phyloP scores from a whole-genome alignment of 1,140 invertebrate genomes.

The Oryzaephilus surinamensis region DNA sequence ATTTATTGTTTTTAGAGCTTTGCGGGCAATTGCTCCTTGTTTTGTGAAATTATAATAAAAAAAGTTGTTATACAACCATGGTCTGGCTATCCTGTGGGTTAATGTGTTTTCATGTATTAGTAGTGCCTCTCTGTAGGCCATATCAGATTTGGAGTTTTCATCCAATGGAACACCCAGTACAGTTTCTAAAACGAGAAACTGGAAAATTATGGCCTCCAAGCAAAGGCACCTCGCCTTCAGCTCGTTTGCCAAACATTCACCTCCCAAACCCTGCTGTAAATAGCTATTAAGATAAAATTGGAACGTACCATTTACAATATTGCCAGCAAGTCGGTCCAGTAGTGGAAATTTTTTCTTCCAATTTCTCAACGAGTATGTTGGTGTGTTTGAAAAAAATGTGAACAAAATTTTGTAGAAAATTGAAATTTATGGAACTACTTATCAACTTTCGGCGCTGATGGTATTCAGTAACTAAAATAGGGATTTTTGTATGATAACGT shows the following conservation, averaged over 20 bases:
- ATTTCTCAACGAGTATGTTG: slow-evolving; percentile 39
- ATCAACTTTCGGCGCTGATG: slow-evolving; percentile 57
- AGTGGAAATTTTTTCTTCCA: slow-evolving; percentile 45
- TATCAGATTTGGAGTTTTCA: too few species aligned
- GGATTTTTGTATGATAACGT: too few species aligned
- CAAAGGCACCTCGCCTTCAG: too few species aligned
- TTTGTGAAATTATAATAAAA: slow-evolving; percentile 41
- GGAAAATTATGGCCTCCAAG: slow-evolving; percentile 3
- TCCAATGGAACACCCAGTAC: slow-evolving; percentile 66
- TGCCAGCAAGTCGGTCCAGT: neutral
- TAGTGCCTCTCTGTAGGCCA: slow-evolving; percentile 43
- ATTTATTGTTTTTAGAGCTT: slow-evolving; percentile 46
- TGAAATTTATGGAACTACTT: slow-evolving; percentile 75
- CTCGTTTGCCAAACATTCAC: too few species aligned
- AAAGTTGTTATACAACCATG: slow-evolving; percentile 45
- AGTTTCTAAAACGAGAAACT: slow-evolving; percentile 47
- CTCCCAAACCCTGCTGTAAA: too few species aligned
- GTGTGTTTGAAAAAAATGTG: slow-evolving; percentile 52
- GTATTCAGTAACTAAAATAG: too few species aligned
- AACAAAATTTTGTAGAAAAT: slow-evolving; percentile 67
- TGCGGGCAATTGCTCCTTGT: slow-evolving; percentile 37
- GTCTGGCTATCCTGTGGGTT: slow-evolving; percentile 52
- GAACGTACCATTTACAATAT: neutral
- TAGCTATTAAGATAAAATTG: too few species aligned
- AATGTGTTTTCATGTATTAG: too few species aligned